Evolutionary conservation across 2,888 invertebrate genomes (phyloP).

Genomic region (Clunio marinus): DNA sequence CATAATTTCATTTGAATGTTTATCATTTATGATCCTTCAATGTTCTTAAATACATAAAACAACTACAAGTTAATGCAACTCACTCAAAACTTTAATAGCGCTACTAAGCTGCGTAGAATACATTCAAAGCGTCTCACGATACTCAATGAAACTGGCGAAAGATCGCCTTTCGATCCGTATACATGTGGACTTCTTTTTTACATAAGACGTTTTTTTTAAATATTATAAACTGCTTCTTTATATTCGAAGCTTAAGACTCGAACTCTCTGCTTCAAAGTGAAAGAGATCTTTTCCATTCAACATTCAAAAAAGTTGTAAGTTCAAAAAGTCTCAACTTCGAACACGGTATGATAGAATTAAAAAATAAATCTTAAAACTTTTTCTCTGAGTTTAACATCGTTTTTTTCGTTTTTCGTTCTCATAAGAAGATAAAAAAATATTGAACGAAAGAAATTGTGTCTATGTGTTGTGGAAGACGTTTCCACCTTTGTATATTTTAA

Average conservation of each 20-base stretch:
- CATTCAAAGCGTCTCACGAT: slow-evolving; percentile 5
- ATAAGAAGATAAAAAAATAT: neutral
- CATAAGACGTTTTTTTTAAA: slow-evolving; percentile 4
- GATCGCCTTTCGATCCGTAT: slow-evolving; percentile 10
- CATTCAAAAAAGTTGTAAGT: neutral
- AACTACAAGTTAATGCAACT: no score
- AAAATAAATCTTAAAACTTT: slow-evolving; percentile 28
- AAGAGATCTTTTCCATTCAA: no score
- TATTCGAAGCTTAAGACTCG: neutral
- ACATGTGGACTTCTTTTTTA: slow-evolving; percentile 1
- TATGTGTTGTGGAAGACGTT: neutral
- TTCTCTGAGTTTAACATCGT: slow-evolving; percentile 21
- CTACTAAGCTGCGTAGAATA: slow-evolving; percentile 5
- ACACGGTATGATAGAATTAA: slow-evolving; percentile 22
- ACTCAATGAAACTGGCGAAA: neutral
- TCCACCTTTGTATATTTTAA: neutral
- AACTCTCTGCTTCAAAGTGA: neutral
- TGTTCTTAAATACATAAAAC: no score
- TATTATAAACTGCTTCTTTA: slow-evolving; percentile 3
- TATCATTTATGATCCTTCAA: no score
- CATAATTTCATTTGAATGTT: no score
- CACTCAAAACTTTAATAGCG: no score
- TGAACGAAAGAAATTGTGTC: neutral
- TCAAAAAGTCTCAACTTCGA: neutral
- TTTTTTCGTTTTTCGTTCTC: neutral